Percentiles rank a stretch among this genome's conserved stretches.
Evolutionary conservation across 2,797 vertebrate species (phyloP).

Genomic region (Darevskia nairensis): DNA sequence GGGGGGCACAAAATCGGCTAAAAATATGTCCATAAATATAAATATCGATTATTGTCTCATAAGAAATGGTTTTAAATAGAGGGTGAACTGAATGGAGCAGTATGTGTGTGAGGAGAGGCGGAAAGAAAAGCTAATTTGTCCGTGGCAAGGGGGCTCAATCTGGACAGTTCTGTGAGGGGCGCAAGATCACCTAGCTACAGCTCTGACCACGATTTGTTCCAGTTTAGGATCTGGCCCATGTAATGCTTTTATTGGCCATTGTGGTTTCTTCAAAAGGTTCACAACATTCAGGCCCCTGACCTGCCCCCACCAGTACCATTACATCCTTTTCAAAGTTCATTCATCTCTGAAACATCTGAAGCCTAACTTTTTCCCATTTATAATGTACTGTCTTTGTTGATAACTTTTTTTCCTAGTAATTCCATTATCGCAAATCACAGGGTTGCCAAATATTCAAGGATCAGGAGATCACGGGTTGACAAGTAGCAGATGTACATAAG

Average conservation of each 20-base stretch:
- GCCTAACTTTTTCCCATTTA: constrained; percentile 57
- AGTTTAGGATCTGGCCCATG: neutral
- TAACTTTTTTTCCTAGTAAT: constrained; percentile 67
- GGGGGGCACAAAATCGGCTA: too few species aligned
- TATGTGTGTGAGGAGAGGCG: too few species aligned
- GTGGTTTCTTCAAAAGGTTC: constrained; percentile 45
- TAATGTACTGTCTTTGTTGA: constrained; percentile 59
- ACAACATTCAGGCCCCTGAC: constrained; percentile 39
- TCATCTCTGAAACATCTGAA: constrained; percentile 71
- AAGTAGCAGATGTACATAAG: constrained; percentile 70
- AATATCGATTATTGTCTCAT: too few species aligned
- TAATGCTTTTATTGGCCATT: constrained; percentile 7
- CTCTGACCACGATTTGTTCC: neutral
- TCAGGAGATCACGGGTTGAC: constrained; percentile 71
- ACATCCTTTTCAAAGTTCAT: constrained; percentile 60
- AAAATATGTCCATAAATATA: too few species aligned
- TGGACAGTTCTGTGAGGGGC: too few species aligned
- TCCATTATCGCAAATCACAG: constrained; percentile 74
- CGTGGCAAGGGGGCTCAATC: too few species aligned
- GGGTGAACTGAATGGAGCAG: too few species aligned
- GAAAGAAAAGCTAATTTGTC: too few species aligned
- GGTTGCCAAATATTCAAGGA: constrained; percentile 74
- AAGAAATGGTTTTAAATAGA: too few species aligned
- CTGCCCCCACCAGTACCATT: constrained; percentile 51
- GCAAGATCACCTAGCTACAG: too few species aligned